Evolutionary conservation across 92 coral and sea anemone species (phyloP), one percentile per base, ranked within the genome.

Genomic region (Micromussa lordhowensis): DNA sequence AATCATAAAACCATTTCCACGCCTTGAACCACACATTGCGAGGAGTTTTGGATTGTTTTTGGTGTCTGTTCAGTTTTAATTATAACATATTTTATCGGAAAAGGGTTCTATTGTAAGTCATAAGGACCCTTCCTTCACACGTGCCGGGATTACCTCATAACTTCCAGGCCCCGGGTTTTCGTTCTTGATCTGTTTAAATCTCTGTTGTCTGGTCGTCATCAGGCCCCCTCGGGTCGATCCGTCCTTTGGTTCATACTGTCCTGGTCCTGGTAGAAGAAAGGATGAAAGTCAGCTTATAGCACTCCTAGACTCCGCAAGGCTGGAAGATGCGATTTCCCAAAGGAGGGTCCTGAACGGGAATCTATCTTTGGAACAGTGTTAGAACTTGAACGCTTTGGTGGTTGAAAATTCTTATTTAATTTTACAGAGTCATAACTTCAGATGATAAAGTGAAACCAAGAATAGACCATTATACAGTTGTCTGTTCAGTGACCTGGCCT

Each of bases 81-180:
- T 44, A 8, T 1, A 44, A 0, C 12, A 44, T 11, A 55, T 5
- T 55, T 55, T 15, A 55, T 55, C 0, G 61, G n/a, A 22, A 19
- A 3, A 61, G 68, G 26, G n/a, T 22, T 61, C 61, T 55, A 55
- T 19, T 55, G 21, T 19, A 22, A 59, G 66, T 26, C 22, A 61
- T 61, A 61, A 22, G 68, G 11, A 18, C 30, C 31, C 29, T 6
- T 78, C 63, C 59, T 18, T 29, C 58, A 54, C 63, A 31, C 29
- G 13, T 24, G 2, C 35, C 81, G 8, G 49, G 24, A 21, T 29
- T 71, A 98, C 99, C 99, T 98, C 99, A 32, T 98, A 98, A 35
- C 96, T 88, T 24, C 99, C 99, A 2, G 99, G 99, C 44, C 99
- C 99, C 2, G 99, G 99, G 7, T 84, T 94, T 34, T 94, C 98